phyloP scores from a whole-genome alignment of 2,888 invertebrate species.

The Drosophila greeni region DNA sequence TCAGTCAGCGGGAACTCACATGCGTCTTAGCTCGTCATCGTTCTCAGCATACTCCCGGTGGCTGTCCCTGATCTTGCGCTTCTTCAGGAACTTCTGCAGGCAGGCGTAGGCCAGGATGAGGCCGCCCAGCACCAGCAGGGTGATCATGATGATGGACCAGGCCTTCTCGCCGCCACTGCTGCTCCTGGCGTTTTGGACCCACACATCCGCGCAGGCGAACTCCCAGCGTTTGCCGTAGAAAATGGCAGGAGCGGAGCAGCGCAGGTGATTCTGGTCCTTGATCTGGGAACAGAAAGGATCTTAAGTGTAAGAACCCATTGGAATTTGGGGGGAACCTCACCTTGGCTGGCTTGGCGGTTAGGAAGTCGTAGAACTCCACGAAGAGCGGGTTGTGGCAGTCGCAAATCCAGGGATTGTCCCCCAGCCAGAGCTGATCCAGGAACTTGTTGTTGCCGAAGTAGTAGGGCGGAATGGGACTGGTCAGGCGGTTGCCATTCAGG shows the following conservation, averaged over 20 bases:
- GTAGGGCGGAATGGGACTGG: constrained; percentile 81
- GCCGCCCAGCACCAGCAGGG: constrained; percentile 73
- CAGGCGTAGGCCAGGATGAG: constrained; percentile 62
- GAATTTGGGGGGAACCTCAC: constrained; percentile 39
- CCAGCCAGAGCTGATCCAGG: constrained; percentile 82
- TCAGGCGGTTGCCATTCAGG: constrained; percentile 86
- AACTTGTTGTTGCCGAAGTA: constrained; percentile 83
- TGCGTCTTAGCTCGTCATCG: constrained; percentile 76
- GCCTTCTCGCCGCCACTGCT: constrained; percentile 79
- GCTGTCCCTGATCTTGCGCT: constrained; percentile 78
- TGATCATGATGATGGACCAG: constrained; percentile 82
- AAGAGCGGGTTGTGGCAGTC: constrained; percentile 83
- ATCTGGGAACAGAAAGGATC: no score
- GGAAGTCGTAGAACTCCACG: constrained; percentile 82
- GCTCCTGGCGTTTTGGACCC: constrained; percentile 80
- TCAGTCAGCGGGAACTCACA: constrained; percentile 67
- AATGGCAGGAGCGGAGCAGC: constrained; percentile 84
- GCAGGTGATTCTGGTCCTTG: constrained; percentile 78
- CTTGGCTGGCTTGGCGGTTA: constrained; percentile 81
- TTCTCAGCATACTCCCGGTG: constrained; percentile 80
- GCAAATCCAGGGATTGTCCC: constrained; percentile 89
- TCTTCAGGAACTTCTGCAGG: constrained; percentile 80
- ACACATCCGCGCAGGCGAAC: constrained; percentile 82
- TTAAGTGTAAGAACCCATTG: no score
- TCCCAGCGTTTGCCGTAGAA: constrained; percentile 85